Base-by-base conservation (phyloP, 2,888 invertebrate species). In the Magallana nippona region DNA sequence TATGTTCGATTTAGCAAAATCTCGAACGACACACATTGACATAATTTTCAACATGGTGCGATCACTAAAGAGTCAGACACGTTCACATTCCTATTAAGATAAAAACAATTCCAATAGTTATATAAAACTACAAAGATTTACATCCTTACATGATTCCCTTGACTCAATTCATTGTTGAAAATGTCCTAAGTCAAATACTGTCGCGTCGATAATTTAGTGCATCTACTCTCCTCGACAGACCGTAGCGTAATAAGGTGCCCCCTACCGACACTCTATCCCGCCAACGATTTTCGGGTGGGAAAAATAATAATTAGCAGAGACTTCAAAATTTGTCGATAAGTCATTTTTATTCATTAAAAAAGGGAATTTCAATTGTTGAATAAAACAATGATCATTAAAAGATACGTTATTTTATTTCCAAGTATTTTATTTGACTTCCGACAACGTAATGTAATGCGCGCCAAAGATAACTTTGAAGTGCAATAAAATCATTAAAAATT, bases 241-340 rank as follows among this genome's bases (percentile, higher is more conserved):
- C 55, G 78, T 77, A 60, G 71, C 60, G 85, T 81, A 81, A 85
- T 82, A 82, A 79, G 79, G 82, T 83, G 85, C 85, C 85, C 85
- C 85, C 83, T 80, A 81, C 78, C 79, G 79, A 77, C 79, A 81
- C 81, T 78, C 79, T 57, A 85, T 83, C 85, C 85, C 85, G 85
- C 85, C 83, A 85, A 85, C 80, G 84, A 80, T 71, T 71, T 62
- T 63, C 62, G 55, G 44, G 81, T 63, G 63, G 55, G 56, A 78
- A 78, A 62, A 32, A n/a, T 56, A 27, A 81, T 81, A 63, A n/a
- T 55, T 71, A 22, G 19, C 13, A 32, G 5, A 3, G 32, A 27
- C 27, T 32, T 15, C 22, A 71, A 63, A 71, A 71, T 5, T 44
- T 44, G 44, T 44, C 44, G 0, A 44, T 44, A 5, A 44, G 8